A percentile compares a stretch with the other conserved stretches of the same genome.
Evolutionary conservation across 92 coral and sea anemone genomes (phyloP).

Genomic region (Blastomussa wellsi): DNA sequence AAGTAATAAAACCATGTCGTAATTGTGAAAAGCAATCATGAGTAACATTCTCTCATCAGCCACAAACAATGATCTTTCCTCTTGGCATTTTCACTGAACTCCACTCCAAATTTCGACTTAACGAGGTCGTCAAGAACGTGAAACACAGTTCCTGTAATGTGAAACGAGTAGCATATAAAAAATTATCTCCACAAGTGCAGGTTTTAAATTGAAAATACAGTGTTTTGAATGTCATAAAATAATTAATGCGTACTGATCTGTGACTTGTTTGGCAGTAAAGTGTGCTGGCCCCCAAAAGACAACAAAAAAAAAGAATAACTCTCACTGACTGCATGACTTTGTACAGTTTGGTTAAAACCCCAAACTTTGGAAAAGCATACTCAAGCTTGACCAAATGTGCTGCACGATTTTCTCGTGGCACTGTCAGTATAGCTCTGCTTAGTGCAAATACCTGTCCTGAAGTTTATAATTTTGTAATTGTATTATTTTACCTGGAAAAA

Average conservation of each 20-base stretch:
- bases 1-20: background rate
- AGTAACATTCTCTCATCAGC: background rate
- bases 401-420: background rate
- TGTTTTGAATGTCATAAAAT: background rate
- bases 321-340: no score
- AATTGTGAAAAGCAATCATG: background rate
- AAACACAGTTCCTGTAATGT: background rate
- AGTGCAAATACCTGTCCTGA: no score
- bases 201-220: background rate
- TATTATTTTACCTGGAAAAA: slow-evolving; percentile 68
- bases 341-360: no score
- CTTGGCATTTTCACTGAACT: background rate
- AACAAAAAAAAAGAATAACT: no score
- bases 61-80: background rate
- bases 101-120: background rate
- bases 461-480: background rate
- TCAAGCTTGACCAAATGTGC: no score
- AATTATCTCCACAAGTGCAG: background rate
- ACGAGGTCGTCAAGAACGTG: background rate
- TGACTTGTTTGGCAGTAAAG: no score
- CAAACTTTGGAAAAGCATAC: no score
- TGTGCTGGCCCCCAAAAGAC: no score
- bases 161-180: background rate
- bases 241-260: no score
- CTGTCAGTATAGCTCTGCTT: no score